Percentiles rank a stretch among this genome's conserved stretches.
These are phyloP conservation scores for Corapipo altera DNA, from an alignment of 2,113 vertebrate genomes.

Conservation along the genomic window DNA sequence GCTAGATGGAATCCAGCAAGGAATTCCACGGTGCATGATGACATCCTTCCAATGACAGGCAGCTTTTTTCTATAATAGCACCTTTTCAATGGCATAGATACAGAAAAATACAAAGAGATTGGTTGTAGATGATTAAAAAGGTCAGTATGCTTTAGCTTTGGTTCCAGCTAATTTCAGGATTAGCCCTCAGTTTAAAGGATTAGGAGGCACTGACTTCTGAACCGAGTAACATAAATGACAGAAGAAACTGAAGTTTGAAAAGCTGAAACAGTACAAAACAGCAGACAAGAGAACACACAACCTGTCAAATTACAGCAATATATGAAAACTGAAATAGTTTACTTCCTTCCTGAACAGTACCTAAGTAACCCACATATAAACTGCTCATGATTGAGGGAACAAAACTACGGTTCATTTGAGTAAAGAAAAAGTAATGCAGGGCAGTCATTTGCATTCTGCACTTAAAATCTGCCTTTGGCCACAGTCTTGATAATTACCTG, in stretches of 20 bases:
- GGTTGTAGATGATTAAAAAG: not conserved
- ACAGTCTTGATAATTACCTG: slow-evolving; percentile 76
- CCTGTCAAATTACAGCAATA: not conserved
- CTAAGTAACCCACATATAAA: not conserved
- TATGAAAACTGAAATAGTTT: not conserved
- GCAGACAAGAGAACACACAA: not conserved
- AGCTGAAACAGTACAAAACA: not conserved
- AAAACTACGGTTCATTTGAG: not conserved
- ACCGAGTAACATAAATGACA: not conserved
- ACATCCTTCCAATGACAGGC: not conserved
- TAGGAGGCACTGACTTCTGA: not conserved
- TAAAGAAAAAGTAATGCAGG: not conserved
- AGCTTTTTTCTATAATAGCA: not conserved
- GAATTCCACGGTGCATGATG: not conserved
- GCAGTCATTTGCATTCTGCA: not conserved
- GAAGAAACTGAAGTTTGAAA: not conserved
- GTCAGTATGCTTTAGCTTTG: not conserved
- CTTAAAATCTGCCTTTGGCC: not conserved
- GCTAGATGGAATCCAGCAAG: not conserved
- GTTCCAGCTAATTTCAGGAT: not conserved
- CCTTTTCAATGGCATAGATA: not conserved
- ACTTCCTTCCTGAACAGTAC: not conserved
- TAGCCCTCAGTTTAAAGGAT: not conserved
- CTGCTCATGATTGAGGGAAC: not conserved
- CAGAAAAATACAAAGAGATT: not conserved